Evolutionary conservation across 2,113 vertebrate species (phyloP).

Genomic region (Pseudorectes ferrugineus): DNA sequence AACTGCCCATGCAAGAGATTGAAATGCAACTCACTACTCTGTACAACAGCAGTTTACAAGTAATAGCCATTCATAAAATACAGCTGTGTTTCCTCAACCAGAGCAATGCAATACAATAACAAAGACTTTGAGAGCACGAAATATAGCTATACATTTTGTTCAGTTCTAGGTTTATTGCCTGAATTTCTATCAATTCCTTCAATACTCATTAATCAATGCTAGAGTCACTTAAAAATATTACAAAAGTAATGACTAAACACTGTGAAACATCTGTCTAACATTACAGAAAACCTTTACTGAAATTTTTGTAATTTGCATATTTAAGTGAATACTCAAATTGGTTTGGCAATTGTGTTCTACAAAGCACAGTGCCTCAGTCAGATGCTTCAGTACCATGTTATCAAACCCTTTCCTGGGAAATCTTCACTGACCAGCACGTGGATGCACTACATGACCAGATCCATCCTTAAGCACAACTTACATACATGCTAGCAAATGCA

Average conservation of each 20-base stretch:
- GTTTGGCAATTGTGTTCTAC: neutral
- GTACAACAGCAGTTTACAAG: neutral
- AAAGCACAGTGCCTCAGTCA: neutral
- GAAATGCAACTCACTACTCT: neutral
- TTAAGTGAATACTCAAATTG: neutral
- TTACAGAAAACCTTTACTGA: neutral
- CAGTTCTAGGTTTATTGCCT: neutral
- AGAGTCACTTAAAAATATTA: neutral
- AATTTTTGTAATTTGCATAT: neutral
- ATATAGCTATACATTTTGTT: neutral
- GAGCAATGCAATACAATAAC: neutral
- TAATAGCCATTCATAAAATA: neutral
- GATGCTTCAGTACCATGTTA: neutral
- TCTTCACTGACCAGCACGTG: neutral
- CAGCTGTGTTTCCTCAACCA: neutral
- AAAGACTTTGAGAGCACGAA: neutral
- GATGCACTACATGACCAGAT: fast-evolving
- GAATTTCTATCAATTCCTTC: neutral
- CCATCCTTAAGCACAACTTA: neutral
- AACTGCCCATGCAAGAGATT: neutral
- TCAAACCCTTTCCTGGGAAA: neutral
- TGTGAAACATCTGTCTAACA: neutral
- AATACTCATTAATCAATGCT: neutral
- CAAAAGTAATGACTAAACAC: neutral
- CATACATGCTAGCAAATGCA: neutral